Base-by-base conservation (phyloP, 2,113 vertebrate species). In the Macrotis lagotis region DNA sequence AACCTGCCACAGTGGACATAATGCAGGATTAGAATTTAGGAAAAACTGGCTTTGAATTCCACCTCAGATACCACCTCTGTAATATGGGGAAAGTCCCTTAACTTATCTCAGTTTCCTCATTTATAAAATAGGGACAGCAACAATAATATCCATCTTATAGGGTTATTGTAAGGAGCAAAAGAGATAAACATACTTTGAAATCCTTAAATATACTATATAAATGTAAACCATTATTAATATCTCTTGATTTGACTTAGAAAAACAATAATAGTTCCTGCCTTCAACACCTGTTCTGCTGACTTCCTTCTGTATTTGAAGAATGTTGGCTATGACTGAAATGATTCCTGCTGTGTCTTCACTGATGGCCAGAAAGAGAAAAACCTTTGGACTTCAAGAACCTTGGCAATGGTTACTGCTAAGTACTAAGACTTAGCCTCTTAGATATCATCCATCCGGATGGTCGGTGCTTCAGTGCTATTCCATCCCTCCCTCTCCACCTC, bases 271-370 rank as follows among this genome's bases (percentile, higher is more conserved):
- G 95, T 89, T 25, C 9, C 8, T 95, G 31, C 47, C 24, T 90
- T 95, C 48, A 51, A 12, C 89, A n/a, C 90, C 50, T 94, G 48
- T 90, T 25, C n/a, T 44, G 66, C 49, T 26, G 49, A 66, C 25
- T 6, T 12, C 93, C 6, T 48, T 94, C 93, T 74, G 55, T 47
- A 94, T 96, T 94, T 95, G 51, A 92, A 95, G 52, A 25, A 94
- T 91, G 50, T 96, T 96, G 28, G 9, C 6, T 50, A 92, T 94
- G 94, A 89, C 48, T 83, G 51, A 50, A 90, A 91, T 50, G 93
- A 94, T 91, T 83, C 66, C 37, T 22, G 37, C n/a, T 88, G 90
- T 48, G 4, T 14, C 4, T 22, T 95, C 48, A 25, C 59, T 95
- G 90, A 88, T 25, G 66, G 55, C 92, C 93, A 37, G 52, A 88